Evolutionary conservation across 2,113 vertebrate species (phyloP), one percentile per base, ranked within the genome.

Genomic region (Haemorhous mexicanus): DNA sequence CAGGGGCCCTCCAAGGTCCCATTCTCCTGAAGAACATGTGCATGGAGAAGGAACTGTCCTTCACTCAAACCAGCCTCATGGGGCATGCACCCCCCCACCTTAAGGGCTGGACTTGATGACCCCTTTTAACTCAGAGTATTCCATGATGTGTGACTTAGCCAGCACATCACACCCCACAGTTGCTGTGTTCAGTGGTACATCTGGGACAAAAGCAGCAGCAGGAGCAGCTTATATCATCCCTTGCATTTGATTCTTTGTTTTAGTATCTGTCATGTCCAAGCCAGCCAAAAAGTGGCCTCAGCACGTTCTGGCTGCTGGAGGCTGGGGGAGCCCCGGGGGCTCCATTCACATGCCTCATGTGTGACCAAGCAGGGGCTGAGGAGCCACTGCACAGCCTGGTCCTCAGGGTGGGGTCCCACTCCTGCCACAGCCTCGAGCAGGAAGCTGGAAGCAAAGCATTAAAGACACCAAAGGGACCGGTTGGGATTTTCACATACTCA

Each of bases 211-310:
- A 91, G 73, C 73, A 81, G 83, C 90, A 81, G 84, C 81, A 59
- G 35, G 56, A 84, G 69, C 67, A 87, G 74, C 46, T 91, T 66
- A 13, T 66, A 46, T 74, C n/a, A 23, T 80, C 62, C 74, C 70
- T 74, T 73, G 11, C 50, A 47, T 70, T 90, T n/a, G n/a, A 41
- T 50, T 91, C 72, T 80, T 85, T 61, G n/a, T 26, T 79, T 89
- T 55, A 93, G 23, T 74, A 27, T 94, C 89, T 80, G 74, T 94
- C 59, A 23, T 1, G 17, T 83, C 90, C 84, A 80, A 47, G 15
- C 16, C 83, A 76, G 93, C 91, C 91, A 91, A 95, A 83, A 93
- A 79, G 47, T n/a, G 90, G 95, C 92, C 90, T 95, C 87, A 91
- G 87, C 58, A 69, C 35, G 23, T 77, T 44, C 49, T 95, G 94